Percentiles rank a stretch among this genome's conserved stretches.
phyloP scores from a whole-genome alignment of 2,888 invertebrate species.

The Coelinius sp. region DNA sequence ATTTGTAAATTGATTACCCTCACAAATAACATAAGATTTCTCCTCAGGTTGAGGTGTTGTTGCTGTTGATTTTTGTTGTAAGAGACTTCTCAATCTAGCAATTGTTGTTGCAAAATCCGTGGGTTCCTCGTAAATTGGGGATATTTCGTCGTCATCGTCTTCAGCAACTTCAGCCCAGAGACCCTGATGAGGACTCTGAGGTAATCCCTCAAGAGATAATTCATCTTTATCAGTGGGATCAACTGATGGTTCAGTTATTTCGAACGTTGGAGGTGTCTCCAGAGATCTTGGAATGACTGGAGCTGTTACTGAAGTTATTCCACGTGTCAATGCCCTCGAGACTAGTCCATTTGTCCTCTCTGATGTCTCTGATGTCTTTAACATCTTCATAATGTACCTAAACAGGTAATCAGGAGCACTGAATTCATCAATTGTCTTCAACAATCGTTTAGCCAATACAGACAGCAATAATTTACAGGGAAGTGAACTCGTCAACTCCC shows the following conservation, averaged over 20 bases:
- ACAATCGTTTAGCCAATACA: slow-evolving; percentile 75
- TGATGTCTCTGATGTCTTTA: slow-evolving; percentile 42
- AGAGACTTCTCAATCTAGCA: slow-evolving; percentile 77
- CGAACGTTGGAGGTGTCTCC: slow-evolving; percentile 21
- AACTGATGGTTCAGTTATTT: slow-evolving; percentile 28
- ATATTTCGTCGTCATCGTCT: slow-evolving; percentile 67
- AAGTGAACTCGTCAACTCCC: slow-evolving; percentile 79
- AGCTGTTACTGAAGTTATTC: slow-evolving; percentile 62
- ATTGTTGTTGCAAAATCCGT: slow-evolving; percentile 82
- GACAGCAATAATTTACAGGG: slow-evolving; percentile 77
- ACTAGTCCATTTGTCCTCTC: slow-evolving; percentile 51
- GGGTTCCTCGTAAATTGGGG: slow-evolving; percentile 81
- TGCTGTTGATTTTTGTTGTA: slow-evolving; percentile 74
- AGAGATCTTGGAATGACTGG: slow-evolving; percentile 57
- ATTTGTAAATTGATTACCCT: slow-evolving; percentile 63
- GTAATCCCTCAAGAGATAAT: slow-evolving; percentile 54
- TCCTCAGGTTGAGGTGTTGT: slow-evolving; percentile 63
- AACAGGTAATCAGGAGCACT: slow-evolving; percentile 60
- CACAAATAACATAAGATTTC: slow-evolving; percentile 61
- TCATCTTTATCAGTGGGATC: slow-evolving; percentile 37
- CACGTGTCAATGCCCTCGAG: slow-evolving; percentile 58
- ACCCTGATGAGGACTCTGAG: no score
- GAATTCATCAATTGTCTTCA: slow-evolving; percentile 61
- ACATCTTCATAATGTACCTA: slow-evolving; percentile 49
- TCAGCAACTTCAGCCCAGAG: slow-evolving; percentile 60